Conservation (phyloP, 2,113 vertebrate genomes). For the Carollia perspicillata region DNA sequence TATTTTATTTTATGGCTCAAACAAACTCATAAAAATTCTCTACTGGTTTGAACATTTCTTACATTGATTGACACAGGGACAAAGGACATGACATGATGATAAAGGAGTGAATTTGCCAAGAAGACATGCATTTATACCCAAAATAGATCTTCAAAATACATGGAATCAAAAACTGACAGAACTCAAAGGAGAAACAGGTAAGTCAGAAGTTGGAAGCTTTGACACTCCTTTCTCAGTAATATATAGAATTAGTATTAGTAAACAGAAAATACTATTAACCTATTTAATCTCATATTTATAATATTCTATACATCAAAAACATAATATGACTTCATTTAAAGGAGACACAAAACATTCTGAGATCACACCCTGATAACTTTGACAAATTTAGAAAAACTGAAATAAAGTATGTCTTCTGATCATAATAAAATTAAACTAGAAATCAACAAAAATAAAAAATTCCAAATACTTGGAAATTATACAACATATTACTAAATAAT, state of each 20-base stretch:
- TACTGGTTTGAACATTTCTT: too few species aligned
- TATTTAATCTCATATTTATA: not conserved
- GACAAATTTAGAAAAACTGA: constrained; percentile 36
- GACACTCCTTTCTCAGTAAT: not conserved
- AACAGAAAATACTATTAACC: not conserved
- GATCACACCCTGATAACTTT: not conserved
- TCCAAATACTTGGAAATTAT: not conserved
- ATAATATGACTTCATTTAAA: constrained; percentile 16
- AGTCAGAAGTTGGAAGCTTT: not conserved
- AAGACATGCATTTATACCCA: not conserved
- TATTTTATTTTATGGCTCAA: too few species aligned
- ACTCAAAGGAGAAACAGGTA: not conserved
- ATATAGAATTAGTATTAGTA: not conserved
- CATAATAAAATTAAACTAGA: constrained; percentile 15
- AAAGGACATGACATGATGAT: not conserved
- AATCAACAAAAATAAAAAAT: not conserved
- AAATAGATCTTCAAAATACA: not conserved
- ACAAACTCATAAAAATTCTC: too few species aligned
- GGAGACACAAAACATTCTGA: not conserved
- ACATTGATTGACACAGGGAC: not conserved
- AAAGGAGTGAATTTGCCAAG: not conserved
- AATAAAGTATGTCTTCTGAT: not conserved
- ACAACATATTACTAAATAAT: not conserved
- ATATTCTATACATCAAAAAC: constrained; percentile 35
- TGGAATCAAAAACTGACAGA: not conserved